Base-by-base conservation (phyloP, 2,797 vertebrate species). In the Neoniphon sammara region DNA sequence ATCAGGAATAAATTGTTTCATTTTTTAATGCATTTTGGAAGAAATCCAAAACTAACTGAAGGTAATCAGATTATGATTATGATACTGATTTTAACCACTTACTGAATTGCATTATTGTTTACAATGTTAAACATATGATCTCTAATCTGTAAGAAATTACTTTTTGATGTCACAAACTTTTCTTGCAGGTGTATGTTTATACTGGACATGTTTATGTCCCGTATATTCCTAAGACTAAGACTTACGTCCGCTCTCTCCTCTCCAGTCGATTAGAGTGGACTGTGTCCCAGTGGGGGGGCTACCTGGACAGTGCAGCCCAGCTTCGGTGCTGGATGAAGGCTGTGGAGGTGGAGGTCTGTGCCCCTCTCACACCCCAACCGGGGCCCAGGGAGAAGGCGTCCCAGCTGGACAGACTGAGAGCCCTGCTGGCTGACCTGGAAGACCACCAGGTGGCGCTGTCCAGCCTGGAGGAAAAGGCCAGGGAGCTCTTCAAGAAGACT, bases 341-440 rank as follows among this genome's bases (percentile, higher is more conserved):
- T 1, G 69, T 96, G 30, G 95, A 97, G 86, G 92, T 91, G 21
- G 94, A 96, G 83, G 93, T 97, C 30, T 94, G 95, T 5, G 93
- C 95, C 59, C 96, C 96, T 23, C 90, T 97, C 66, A 93, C 95
- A 34, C 95, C 91, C 1, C 97, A 97, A 81, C 93, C 89, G 0
- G 96, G 96, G 27, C 94, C 98, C 74, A 95, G 97, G 83, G 98
- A 99, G 86, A 99, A 99, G 80, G 96, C 96, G 30, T 82, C 94
- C 54, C 95, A 97, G 62, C 86, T 99, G 68, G 97, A 98, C 58
- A 91, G 95, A 74, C 94, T 97, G 49, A 93, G 96, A 82, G 91
- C 95, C 74, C 82, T 98, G 50, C 85, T 96, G 70, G 94, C 94
- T 0, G 97, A 98, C 65, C 93, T 95, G 12, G 97, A 98, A 60